Evolutionary conservation across 1,140 invertebrate genomes (phyloP), one percentile per base, ranked within the genome.

Genomic region (Bicyclus anynana): DNA sequence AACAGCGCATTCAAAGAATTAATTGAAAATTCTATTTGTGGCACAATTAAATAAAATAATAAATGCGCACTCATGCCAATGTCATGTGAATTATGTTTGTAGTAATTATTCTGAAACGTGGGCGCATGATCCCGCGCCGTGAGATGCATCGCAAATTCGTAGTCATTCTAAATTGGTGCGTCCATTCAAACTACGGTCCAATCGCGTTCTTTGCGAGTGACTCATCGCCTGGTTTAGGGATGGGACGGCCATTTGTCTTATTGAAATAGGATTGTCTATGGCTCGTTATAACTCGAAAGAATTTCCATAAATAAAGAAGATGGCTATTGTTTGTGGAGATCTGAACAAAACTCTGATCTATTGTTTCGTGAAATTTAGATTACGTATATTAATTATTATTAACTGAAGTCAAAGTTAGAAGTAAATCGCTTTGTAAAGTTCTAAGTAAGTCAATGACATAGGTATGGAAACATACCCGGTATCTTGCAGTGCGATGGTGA

Each of bases 81-180:
- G 60, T 62, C 60, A 62, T 62, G 60, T 62, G 60, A 58, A 62
- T 62, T 57, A 62, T 62, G 51, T 35, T 56, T 52, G 60, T 62
- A 62, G 60, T 62, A 52, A 62, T 62, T 48, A 62, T 62, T 62
- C 33, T 40, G n/a, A 33, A 26, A 52, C 56, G 65, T 60, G 44
- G 65, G 56, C 51, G 53, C 17, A 65, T 65, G 54, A 42, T 65
- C 64, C 60, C 66, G 65, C 69, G 67, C 60, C 65, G 52, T 40
- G 37, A 13, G 17, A 59, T 61, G 67, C 67, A 69, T 68, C 66
- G 53, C 62, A 58, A 69, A 65, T 69, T 61, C 60, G 68, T 69
- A 40, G 67, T 33, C 70, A 77, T 72, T 76, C 74, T 77, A 77
- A 71, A 74, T 73, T 58, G 35, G 74, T 72, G 40, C 60, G 48